Percentiles rank a stretch among this genome's conserved stretches.
Evolutionary conservation across 1,140 invertebrate genomes (phyloP).

Genomic region (Cataglyphis hispanica): DNA sequence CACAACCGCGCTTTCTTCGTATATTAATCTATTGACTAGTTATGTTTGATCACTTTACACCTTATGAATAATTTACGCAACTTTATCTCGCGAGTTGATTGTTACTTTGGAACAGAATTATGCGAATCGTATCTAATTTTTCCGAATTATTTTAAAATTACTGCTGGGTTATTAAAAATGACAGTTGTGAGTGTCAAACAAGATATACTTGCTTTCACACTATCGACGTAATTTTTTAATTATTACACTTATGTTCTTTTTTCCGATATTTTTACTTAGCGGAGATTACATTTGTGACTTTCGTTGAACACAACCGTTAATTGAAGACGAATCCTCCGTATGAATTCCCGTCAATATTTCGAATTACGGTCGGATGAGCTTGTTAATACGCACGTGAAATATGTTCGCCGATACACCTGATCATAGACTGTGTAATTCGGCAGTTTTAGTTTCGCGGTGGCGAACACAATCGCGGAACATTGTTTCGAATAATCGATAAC

Average conservation of each 20-base stretch:
- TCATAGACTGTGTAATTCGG: not conserved
- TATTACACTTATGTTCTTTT: no score
- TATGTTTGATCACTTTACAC: slow-evolving; percentile 4
- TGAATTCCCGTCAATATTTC: slow-evolving; percentile 18
- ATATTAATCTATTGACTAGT: slow-evolving; percentile 30
- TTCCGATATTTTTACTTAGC: not conserved
- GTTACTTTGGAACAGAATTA: not conserved
- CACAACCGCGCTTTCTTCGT: not conserved
- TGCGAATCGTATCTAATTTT: not conserved
- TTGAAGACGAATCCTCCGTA: not conserved
- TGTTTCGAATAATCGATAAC: slow-evolving; percentile 40
- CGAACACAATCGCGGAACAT: slow-evolving; percentile 7
- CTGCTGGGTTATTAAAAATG: not conserved
- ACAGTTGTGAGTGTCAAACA: not conserved
- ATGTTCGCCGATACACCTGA: not conserved
- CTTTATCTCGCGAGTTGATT: not conserved
- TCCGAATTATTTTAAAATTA: slow-evolving; percentile 3
- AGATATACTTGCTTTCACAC: not conserved
- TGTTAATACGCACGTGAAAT: slow-evolving; percentile 10
- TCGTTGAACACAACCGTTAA: not conserved
- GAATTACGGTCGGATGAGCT: not conserved
- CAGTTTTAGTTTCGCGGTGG: slow-evolving; percentile 28
- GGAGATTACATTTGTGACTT: not conserved
- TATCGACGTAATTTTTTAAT: not conserved
- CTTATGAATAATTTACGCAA: not conserved